phyloP scores from a whole-genome alignment of 1,140 invertebrate species.

The Oryctes rhinoceros region DNA sequence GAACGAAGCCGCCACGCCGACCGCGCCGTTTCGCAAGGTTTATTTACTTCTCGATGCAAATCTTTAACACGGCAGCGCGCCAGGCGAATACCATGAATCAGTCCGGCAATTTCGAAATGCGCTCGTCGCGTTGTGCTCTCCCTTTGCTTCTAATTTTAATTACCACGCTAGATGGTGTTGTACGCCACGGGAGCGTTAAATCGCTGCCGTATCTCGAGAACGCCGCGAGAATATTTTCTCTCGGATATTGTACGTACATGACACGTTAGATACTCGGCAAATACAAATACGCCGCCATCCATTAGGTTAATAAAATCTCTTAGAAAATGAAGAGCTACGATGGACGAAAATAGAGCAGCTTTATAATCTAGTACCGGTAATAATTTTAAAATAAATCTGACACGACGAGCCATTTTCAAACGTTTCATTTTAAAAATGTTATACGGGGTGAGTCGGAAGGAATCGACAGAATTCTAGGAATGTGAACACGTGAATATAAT shows the following conservation, averaged over 20 bases:
- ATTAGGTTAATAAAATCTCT: no score
- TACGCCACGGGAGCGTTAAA: background rate
- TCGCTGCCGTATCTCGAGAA: background rate
- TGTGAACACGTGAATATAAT: no score
- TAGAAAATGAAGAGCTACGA: no score
- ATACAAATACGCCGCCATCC: no score
- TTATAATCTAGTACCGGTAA: no score
- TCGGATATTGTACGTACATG: background rate
- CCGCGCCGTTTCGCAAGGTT: background rate
- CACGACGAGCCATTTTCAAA: no score
- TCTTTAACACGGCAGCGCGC: conserved; percentile 9
- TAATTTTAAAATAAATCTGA: no score
- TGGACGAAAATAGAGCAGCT: no score
- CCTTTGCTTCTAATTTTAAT: conserved; percentile 29
- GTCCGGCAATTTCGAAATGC: conserved; percentile 12
- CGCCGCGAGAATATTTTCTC: background rate
- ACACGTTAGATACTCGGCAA: background rate
- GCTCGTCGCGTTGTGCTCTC: background rate
- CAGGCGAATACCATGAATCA: conserved; percentile 20
- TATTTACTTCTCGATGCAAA: conserved; percentile 24
- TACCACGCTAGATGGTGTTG: conserved; percentile 6
- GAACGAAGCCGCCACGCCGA: conserved; percentile 6
- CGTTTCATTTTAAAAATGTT: no score
- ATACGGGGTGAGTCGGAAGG: no score
- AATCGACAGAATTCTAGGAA: no score